Conservation (phyloP, 2,888 invertebrate genomes). For the Hartigia nigra region DNA sequence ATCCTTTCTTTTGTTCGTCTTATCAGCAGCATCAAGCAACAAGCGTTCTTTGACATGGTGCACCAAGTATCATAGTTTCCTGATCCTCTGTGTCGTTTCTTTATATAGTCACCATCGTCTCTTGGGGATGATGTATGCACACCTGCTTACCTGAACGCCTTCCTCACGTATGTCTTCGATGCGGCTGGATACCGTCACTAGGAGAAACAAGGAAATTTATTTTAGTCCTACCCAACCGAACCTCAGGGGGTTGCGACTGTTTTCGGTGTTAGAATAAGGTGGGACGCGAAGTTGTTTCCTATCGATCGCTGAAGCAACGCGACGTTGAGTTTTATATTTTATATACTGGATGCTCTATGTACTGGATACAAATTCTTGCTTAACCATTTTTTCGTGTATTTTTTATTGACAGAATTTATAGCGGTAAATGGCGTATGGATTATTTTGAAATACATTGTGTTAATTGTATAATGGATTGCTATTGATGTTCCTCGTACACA, state of each 20-base stretch:
- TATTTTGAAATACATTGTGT: neutral
- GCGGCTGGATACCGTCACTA: neutral
- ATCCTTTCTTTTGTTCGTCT: neutral
- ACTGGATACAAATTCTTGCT: neutral
- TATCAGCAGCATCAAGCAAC: neutral
- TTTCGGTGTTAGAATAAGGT: neutral
- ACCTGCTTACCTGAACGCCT: neutral
- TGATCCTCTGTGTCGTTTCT: neutral
- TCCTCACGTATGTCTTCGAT: neutral
- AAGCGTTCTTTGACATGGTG: too few relatives aligned
- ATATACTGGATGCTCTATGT: neutral
- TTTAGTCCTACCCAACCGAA: neutral
- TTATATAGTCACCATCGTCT: neutral
- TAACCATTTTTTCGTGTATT: neutral
- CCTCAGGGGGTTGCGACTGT: neutral
- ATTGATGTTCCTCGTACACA: neutral
- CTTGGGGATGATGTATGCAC: neutral
- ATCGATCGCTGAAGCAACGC: neutral
- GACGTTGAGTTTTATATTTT: neutral
- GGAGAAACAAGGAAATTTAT: neutral
- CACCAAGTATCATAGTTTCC: neutral
- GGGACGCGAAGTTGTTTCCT: neutral
- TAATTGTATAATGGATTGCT: neutral
- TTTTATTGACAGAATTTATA: neutral
- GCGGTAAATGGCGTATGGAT: neutral